Base-by-base conservation (phyloP, 2,888 invertebrate species). In the Griposia aprilina region DNA sequence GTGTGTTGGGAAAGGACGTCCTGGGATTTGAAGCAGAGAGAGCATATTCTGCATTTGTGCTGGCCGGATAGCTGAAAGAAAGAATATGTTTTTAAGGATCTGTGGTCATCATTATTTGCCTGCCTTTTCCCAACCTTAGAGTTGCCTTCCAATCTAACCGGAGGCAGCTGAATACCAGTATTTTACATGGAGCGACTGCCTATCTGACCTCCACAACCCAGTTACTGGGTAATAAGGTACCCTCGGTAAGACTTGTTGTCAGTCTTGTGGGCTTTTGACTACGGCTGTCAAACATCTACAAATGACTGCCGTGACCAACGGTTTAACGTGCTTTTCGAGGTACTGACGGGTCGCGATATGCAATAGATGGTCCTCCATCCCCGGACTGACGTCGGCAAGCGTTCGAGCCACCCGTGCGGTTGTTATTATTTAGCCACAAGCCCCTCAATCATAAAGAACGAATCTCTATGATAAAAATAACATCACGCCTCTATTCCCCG, bases 1-100 rank as follows among this genome's bases (percentile, higher is more conserved):
- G 5, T 17, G 6, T 88, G 88, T 8, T 88, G 88, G 0, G 86
- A 83, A 0, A 89, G 55, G 0, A 84, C 82, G 0, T 74, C 66
- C 5, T 62, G 59, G 0, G 79, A 84, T 26, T 73, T 89, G 48
- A 86, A 88, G 20, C 45, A 77, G 8, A 88, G 78, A 7, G n/a
- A 13, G 36, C 88, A 88, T 30, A 88, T n/a, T 1, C 2, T 0
- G 20, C 88, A 88, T 67, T 66, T 78, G 60, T 86, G 26, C 7
- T 57, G 30, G 0, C 89, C 89, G 0, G 78, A 74, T 2, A 68
- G 1, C 88, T 88, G 71, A 23, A 50, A 30, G 15, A 36, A 36
- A 36, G 4, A 11, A 36, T 20, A 17, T 30, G 8, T 52, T 26
- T 8, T 60, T 8, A 60, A 30, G 8, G 8, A 30, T 17, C 26